phyloP scores from a whole-genome alignment of 2,888 invertebrate species.

The Drosophila kuntzei region DNA sequence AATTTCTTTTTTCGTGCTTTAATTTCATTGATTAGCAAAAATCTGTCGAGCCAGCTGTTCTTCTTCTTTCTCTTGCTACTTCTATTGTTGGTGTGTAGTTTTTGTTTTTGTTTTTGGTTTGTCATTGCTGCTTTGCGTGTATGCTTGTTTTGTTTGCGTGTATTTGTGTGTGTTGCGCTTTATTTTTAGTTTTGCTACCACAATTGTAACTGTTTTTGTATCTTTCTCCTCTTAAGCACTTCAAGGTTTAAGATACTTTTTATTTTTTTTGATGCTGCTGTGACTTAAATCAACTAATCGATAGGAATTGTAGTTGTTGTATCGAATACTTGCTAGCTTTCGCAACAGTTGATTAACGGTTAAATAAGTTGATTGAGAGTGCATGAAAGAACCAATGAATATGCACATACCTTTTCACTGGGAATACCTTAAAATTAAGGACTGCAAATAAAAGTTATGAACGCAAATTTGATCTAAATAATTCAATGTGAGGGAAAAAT shows the following conservation, averaged over 20 bases:
- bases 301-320: constrained; percentile 33
- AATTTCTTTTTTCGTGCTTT: constrained; percentile 65
- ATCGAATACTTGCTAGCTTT: constrained; percentile 7
- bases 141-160: constrained; percentile 32
- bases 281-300: constrained; percentile 52
- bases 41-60: constrained; percentile 43
- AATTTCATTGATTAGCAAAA: constrained; percentile 84
- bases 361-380: not conserved
- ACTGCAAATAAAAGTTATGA: too few relatives aligned
- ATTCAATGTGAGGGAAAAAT: too few relatives aligned
- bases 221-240: constrained; percentile 37
- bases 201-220: constrained; percentile 49
- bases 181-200: constrained; percentile 64
- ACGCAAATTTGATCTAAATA: too few relatives aligned
- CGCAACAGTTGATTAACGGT: constrained; percentile 20
- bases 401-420: not conserved
- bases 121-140: constrained; percentile 52
- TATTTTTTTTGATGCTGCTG: not conserved
- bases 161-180: constrained; percentile 36
- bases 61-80: constrained; percentile 33
- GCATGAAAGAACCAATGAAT: not conserved
- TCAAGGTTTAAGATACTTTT: constrained; percentile 44
- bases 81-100: constrained; percentile 44
- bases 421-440: too few relatives aligned
- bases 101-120: constrained; percentile 60